phyloP scores from a whole-genome alignment of 2,113 vertebrate species.

The Limnothrissa miodon region DNA sequence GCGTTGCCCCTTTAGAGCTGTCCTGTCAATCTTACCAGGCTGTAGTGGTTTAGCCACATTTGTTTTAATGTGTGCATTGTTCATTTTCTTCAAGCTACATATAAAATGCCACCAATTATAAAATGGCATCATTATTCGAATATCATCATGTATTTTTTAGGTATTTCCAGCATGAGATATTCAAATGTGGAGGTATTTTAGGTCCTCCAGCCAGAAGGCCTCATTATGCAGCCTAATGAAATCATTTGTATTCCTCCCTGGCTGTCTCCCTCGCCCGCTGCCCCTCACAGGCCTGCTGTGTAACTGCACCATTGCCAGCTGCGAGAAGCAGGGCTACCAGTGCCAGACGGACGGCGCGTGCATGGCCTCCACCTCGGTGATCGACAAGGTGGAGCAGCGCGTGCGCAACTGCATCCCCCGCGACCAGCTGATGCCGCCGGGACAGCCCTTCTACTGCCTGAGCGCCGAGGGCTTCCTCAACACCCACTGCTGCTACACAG shows the following conservation, averaged over 20 bases:
- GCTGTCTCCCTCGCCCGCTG: too few relatives aligned
- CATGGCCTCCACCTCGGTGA: conserved; percentile 87
- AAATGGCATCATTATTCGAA: background rate
- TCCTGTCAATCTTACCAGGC: background rate
- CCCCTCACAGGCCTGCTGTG: conserved; percentile 87
- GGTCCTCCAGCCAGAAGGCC: background rate
- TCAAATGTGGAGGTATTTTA: background rate
- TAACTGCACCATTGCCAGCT: conserved; percentile 78
- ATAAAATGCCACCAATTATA: background rate
- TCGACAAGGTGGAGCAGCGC: conserved; percentile 80
- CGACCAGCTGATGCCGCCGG: conserved; percentile 80
- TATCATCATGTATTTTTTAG: background rate
- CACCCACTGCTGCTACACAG: conserved; percentile 90
- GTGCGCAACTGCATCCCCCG: conserved; percentile 84
- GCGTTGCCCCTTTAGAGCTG: background rate
- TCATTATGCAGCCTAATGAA: background rate
- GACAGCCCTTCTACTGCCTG: conserved; percentile 89
- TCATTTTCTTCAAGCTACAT: background rate
- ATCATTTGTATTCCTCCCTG: background rate
- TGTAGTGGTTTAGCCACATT: background rate
- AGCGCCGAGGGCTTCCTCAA: conserved; percentile 87
- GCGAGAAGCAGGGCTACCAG: conserved; percentile 81
- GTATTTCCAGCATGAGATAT: background rate
- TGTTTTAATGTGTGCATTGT: background rate
- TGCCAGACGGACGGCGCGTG: conserved; percentile 94